phyloP scores from a whole-genome alignment of 2,113 vertebrate genomes.

The Xerus inauris region DNA sequence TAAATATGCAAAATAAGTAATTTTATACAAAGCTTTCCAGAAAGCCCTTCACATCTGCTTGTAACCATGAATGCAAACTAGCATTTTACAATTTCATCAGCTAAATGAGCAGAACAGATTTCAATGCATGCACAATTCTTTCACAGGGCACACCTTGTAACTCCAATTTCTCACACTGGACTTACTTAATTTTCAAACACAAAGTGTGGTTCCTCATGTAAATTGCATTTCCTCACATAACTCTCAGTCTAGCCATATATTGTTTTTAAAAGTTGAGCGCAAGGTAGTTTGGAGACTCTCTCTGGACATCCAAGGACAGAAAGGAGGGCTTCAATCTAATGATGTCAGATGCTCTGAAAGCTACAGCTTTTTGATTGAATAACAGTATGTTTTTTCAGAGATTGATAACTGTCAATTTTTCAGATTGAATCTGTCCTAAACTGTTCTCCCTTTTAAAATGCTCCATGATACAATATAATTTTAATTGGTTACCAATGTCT shows the following conservation, averaged over 20 bases:
- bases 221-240: background rate
- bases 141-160: background rate
- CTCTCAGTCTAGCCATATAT: background rate
- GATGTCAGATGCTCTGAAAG: background rate
- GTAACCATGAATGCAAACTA: background rate
- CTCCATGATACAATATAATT: background rate
- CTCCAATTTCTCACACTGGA: background rate
- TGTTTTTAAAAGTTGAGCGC: background rate
- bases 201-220: background rate
- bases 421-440: background rate
- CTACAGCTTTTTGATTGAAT: background rate
- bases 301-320: background rate
- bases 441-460: background rate
- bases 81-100: constrained; percentile 43
- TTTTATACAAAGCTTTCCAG: background rate
- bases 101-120: background rate
- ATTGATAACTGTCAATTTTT: background rate
- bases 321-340: rapidly evolving
- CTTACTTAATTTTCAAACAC: background rate
- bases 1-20: constrained; percentile 48
- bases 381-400: background rate
- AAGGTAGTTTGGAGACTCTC: background rate
- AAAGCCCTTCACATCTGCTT: constrained; percentile 41
- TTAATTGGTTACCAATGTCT: background rate
- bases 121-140: background rate